Conservation (phyloP, 2,113 vertebrate genomes). For the Leucopsar rothschildi region DNA sequence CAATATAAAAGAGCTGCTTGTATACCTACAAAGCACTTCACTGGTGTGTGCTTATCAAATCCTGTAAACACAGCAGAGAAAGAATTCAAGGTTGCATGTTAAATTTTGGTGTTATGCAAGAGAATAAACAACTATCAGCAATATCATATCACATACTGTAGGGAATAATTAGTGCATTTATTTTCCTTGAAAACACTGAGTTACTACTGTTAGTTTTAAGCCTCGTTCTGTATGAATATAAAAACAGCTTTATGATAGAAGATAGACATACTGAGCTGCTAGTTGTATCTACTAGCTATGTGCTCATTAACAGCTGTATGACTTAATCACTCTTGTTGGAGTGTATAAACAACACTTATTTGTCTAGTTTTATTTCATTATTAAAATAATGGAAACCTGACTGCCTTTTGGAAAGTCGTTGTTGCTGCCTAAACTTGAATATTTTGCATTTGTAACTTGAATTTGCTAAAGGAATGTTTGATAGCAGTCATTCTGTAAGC, state of each 20-base stretch:
- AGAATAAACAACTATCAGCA: neutral
- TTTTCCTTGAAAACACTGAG: neutral
- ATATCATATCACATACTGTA: accelerated
- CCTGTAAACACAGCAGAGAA: neutral
- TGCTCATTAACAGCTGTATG: neutral
- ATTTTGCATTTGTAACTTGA: neutral
- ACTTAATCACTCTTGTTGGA: neutral
- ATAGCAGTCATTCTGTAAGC: neutral
- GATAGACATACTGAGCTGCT: neutral
- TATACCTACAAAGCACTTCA: neutral
- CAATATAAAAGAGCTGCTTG: neutral
- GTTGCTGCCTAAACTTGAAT: neutral
- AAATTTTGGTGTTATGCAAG: neutral
- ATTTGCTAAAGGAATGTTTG: neutral
- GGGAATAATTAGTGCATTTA: neutral
- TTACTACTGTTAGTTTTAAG: neutral
- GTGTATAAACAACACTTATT: neutral
- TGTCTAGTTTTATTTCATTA: neutral
- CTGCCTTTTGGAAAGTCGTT: neutral
- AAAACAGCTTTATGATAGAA: neutral
- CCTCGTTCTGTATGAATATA: neutral
- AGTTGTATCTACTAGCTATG: neutral
- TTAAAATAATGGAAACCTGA: neutral
- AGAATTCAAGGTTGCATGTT: neutral
- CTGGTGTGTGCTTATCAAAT: neutral